phyloP scores from a whole-genome alignment of 2,797 vertebrate genomes.

The Liasis olivaceus region DNA sequence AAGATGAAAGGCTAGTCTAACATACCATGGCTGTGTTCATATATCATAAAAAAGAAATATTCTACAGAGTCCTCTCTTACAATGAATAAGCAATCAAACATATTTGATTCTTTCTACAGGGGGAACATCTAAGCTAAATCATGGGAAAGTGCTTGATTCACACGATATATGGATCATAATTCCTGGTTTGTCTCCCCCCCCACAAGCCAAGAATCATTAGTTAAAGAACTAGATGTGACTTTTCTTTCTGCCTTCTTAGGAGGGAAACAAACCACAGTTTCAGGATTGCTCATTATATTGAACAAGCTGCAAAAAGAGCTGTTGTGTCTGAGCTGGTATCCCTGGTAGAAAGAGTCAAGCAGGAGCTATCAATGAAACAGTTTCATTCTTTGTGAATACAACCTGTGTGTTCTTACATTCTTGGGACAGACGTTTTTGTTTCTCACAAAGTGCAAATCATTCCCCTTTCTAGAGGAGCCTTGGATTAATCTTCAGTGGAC shows the following conservation, averaged over 20 bases:
- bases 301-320: not conserved
- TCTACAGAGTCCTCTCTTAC: not conserved
- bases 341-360: not conserved
- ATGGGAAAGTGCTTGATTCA: not conserved
- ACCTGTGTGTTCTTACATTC: not conserved
- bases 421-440: not conserved
- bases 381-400: not conserved
- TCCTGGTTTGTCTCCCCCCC: not conserved
- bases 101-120: not conserved
- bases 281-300: not conserved
- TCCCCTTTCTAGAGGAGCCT: not conserved
- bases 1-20: not conserved
- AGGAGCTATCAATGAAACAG: not conserved
- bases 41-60: not conserved
- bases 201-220: not conserved
- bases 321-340: not conserved
- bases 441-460: not conserved
- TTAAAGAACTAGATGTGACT: not conserved
- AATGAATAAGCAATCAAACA: not conserved
- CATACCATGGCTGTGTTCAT: not conserved
- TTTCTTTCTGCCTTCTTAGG: not conserved
- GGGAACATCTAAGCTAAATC: not conserved
- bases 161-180: not conserved
- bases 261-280: not conserved
- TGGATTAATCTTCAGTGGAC: not conserved